These are phyloP conservation scores for Heliothis virescens DNA, from an alignment of 1,140 invertebrate genomes.

Conservation along the genomic window DNA sequence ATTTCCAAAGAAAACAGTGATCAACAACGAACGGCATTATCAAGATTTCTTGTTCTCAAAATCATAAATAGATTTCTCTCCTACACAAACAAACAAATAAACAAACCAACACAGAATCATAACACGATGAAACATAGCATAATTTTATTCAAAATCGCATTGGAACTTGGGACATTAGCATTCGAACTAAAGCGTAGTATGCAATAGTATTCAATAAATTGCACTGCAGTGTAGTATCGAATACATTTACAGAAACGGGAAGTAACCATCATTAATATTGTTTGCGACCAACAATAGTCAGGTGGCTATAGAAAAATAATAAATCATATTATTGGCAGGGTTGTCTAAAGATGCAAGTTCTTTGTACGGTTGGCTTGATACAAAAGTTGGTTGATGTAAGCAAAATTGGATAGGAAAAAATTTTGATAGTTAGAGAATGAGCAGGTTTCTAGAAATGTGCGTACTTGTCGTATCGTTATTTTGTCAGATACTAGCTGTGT, in stretches of 20 bases:
- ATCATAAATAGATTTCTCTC: too few species aligned
- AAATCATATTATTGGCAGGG: slow-evolving; percentile 19
- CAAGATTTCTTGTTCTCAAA: too few species aligned
- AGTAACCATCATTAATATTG: slow-evolving; percentile 31
- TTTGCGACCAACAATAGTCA: slow-evolving; percentile 17
- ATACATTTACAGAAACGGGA: slow-evolving; percentile 8
- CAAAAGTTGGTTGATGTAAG: too few species aligned
- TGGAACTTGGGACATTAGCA: slow-evolving; percentile 21
- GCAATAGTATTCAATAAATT: slow-evolving; percentile 36
- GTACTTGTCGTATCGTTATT: too few species aligned
- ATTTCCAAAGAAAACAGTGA: too few species aligned
- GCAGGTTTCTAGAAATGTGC: too few species aligned
- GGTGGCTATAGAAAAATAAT: slow-evolving; percentile 41
- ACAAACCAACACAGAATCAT: not conserved
- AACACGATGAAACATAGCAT: slow-evolving; percentile 19
- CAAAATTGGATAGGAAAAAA: too few species aligned
- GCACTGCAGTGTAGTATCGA: not conserved
- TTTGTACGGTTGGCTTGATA: too few species aligned
- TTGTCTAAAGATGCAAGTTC: not conserved
- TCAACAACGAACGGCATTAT: too few species aligned
- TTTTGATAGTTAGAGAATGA: too few species aligned
- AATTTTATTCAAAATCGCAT: slow-evolving; percentile 34
- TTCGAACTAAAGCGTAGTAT: not conserved
- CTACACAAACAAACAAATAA: not conserved
- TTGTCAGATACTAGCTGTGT: too few species aligned